Evolutionary conservation across 1,140 invertebrate genomes (phyloP).

Genomic region (Diabrotica undecimpunctata): DNA sequence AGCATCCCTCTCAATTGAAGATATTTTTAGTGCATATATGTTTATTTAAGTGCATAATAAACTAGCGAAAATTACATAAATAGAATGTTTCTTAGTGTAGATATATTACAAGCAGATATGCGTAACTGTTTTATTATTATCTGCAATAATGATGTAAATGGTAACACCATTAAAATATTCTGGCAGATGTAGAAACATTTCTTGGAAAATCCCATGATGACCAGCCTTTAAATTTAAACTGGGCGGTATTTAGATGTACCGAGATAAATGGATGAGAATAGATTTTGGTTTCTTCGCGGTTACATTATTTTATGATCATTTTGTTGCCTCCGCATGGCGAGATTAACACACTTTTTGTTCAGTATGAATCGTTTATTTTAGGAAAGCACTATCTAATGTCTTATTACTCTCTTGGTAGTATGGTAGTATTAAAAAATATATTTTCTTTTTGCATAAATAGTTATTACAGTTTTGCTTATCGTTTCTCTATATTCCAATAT

Average conservation of each 20-base stretch:
- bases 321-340: neutral
- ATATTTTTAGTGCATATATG: no score
- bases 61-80: no score
- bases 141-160: neutral
- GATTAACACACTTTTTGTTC: neutral
- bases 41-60: no score
- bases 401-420: no score
- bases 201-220: constrained; percentile 2
- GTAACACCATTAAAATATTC: constrained; percentile 1
- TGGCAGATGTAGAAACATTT: neutral
- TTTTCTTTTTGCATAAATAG: no score
- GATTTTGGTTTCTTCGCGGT: neutral
- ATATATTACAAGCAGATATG: neutral
- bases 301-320: constrained; percentile 1
- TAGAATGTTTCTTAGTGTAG: no score
- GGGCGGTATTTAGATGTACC: neutral
- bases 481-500: no score
- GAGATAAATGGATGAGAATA: neutral
- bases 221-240: constrained; percentile 2
- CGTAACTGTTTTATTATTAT: constrained; percentile 3
- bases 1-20: no score
- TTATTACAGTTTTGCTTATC: no score
- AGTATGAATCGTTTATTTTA: no score
- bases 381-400: no score
- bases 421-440: no score